A percentile compares a stretch with the other conserved stretches of the same genome.
These are phyloP conservation scores for Gavia stellata DNA, from an alignment of 2,113 vertebrate genomes.

Conservation along the genomic window DNA sequence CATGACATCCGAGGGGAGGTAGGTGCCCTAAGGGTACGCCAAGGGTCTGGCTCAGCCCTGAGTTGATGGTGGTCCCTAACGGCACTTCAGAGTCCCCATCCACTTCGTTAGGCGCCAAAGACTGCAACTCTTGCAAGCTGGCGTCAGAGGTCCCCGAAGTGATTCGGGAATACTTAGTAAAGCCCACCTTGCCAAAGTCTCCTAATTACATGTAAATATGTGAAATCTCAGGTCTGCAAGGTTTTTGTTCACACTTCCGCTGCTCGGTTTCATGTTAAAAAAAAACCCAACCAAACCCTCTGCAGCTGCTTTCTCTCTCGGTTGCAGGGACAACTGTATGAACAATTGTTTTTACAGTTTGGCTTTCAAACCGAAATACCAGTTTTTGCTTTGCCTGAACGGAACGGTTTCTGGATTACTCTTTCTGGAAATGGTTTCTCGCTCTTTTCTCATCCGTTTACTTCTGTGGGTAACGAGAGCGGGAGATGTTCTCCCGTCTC, in stretches of 20 bases:
- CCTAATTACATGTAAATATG: background rate
- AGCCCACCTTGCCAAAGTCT: background rate
- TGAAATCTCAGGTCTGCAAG: background rate
- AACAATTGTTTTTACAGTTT: background rate
- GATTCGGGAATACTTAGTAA: background rate
- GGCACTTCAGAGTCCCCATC: rapidly evolving
- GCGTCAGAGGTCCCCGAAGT: background rate
- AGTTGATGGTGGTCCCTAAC: background rate
- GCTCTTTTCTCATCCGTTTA: background rate
- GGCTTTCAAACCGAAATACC: background rate
- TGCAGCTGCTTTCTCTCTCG: background rate
- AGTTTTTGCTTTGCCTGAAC: background rate
- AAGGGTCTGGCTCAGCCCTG: background rate
- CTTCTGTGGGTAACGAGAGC: rapidly evolving
- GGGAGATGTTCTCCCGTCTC: background rate
- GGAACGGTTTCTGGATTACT: background rate
- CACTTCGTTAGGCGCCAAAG: rapidly evolving
- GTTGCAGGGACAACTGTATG: background rate
- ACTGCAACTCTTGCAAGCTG: background rate
- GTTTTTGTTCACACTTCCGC: background rate
- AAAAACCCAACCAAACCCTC: background rate
- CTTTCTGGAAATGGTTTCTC: background rate
- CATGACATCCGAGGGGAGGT: rapidly evolving
- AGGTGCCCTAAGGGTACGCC: background rate
- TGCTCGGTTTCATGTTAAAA: background rate